Conservation (phyloP, 2,113 vertebrate species). For the Gallinago undulata region DNA sequence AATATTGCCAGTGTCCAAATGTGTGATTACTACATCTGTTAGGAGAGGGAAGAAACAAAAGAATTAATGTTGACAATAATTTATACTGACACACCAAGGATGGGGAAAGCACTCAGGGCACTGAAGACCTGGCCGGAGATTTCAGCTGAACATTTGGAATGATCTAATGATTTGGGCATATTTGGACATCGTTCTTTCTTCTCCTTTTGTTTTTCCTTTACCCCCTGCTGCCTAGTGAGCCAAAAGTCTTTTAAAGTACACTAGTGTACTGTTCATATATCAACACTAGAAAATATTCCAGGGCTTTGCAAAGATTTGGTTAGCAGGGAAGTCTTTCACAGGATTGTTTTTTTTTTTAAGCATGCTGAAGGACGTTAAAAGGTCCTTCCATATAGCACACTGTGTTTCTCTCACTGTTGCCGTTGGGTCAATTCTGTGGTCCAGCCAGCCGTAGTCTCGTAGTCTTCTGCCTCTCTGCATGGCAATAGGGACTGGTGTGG, state of each 20-base stretch:
- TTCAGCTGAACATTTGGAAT: constrained; percentile 22
- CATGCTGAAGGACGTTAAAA: neutral
- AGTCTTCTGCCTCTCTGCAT: neutral
- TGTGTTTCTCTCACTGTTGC: neutral
- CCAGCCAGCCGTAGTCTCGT: neutral
- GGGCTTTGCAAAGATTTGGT: neutral
- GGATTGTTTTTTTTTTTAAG: neutral
- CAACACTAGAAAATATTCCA: neutral
- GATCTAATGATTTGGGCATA: neutral
- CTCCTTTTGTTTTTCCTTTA: neutral
- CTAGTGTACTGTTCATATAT: neutral
- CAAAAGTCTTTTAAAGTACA: neutral
- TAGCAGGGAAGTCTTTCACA: neutral
- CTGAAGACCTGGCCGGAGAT: constrained; percentile 33
- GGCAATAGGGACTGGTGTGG: neutral
- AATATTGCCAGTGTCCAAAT: constrained; percentile 54
- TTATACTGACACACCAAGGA: constrained; percentile 46
- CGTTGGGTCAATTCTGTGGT: neutral
- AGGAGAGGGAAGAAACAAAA: constrained; percentile 58
- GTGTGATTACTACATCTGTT: constrained; percentile 58
- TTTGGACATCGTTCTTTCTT: neutral
- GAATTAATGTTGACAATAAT: constrained; percentile 65
- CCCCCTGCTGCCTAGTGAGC: neutral
- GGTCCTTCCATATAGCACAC: neutral
- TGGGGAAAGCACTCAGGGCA: constrained; percentile 18